Evolutionary conservation across 2,797 vertebrate genomes (phyloP).

Genomic region (Peromyscus melanophrys): DNA sequence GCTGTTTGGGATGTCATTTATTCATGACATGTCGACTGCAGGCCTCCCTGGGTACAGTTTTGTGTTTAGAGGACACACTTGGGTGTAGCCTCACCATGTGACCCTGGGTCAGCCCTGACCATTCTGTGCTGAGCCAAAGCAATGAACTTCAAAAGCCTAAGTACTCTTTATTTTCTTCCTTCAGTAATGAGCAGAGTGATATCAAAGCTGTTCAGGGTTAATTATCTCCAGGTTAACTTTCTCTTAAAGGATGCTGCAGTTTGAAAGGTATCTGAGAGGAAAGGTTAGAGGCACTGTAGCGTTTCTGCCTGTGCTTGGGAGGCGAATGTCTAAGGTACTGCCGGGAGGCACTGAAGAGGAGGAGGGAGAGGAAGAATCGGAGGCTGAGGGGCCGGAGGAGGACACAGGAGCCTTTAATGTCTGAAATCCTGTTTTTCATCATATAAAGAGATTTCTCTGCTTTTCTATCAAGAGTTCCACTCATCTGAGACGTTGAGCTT

Average conservation of each 20-base stretch:
- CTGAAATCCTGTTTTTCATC: background rate
- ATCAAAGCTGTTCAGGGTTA: slow-evolving; percentile 19
- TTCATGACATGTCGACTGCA: background rate
- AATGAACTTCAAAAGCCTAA: background rate
- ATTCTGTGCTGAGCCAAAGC: background rate
- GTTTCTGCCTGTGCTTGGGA: background rate
- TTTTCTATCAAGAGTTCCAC: background rate
- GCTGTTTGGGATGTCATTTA: background rate
- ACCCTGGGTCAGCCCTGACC: background rate
- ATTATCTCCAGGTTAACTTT: slow-evolving; percentile 38
- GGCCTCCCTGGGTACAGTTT: background rate
- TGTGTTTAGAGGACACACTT: background rate
- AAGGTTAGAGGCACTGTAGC: background rate
- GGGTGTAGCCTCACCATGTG: background rate
- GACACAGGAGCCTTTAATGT: background rate
- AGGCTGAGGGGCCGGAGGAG: background rate
- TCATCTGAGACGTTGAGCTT: background rate
- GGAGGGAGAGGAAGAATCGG: background rate
- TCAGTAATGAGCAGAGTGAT: slow-evolving; percentile 50
- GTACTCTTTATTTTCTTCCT: slow-evolving; percentile 17
- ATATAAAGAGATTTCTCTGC: background rate
- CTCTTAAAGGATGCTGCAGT: background rate
- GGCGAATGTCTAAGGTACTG: background rate
- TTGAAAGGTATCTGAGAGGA: background rate
- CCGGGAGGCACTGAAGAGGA: background rate